Evolutionary conservation across 2,113 vertebrate genomes (phyloP), one percentile per base, ranked within the genome.

Genomic region (Microtus oregoni): DNA sequence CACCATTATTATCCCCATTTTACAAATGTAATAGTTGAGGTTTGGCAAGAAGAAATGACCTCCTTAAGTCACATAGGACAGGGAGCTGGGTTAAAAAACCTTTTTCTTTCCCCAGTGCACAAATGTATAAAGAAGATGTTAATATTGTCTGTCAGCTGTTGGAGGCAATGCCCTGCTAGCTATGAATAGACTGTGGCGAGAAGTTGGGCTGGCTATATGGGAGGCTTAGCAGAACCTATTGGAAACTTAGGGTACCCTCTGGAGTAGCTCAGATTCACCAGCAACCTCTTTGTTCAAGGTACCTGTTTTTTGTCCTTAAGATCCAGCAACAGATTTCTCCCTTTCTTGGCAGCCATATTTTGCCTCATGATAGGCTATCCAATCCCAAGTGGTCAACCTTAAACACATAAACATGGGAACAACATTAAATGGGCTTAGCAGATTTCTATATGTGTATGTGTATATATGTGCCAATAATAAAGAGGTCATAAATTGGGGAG

Each of bases 101-200:
- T 73, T 78, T 3, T 77, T 86, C 52, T 96, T 95, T 94, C 26
- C 30, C 38, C 7, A 95, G 83, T 92, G 72, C 67, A 91, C n/a
- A 94, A 17, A 41, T 73, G 9, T 90, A 91, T 81, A 76, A 90
- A 91, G 81, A 91, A 89, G 81, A 94, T 79, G 83, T 91, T 87
- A 95, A 78, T 95, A 76, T 68, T 78, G 32, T 86, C n/a, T 63
- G 73, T 58, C 50, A 96, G 50, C 55, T 92, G 20, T 85, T 76
- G 15, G 41, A 91, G 63, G 41, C 73, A 83, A 13, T 94, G 73
- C 67, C 86, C 35, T 72, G 78, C 32, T 95, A 89, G 47, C 86
- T 77, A 76, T 30, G 50, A 58, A 81, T 65, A 94, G 28, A 52
- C 91, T 77, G n/a, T 44, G 28, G 13, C 92, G 38, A 95, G 83